phyloP scores from a whole-genome alignment of 2,113 vertebrate genomes.

The Cyprinodon brontotheroides region DNA sequence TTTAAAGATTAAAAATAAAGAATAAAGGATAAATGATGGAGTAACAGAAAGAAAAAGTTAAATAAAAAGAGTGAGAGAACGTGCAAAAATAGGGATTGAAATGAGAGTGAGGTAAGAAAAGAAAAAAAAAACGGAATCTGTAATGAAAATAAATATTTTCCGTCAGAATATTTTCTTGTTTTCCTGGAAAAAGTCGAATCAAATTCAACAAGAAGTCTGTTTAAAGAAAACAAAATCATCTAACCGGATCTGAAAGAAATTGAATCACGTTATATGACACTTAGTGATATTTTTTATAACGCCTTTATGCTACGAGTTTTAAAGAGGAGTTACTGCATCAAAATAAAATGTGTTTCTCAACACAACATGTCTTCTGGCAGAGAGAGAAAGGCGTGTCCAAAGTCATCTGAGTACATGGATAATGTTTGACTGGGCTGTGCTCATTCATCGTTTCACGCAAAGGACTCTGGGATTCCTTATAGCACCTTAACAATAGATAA shows the following conservation, averaged over 20 bases:
- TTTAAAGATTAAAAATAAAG: too few species aligned
- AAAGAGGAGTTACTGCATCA: background rate
- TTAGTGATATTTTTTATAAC: background rate
- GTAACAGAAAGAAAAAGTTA: too few species aligned
- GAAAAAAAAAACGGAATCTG: background rate
- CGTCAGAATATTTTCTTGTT: too few species aligned
- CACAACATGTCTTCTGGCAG: background rate
- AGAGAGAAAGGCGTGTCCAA: background rate
- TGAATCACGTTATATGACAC: background rate
- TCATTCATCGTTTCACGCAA: too few species aligned
- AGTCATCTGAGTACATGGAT: too few species aligned
- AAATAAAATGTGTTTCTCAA: background rate
- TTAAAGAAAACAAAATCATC: background rate
- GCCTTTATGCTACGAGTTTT: background rate
- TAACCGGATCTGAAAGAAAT: conserved; percentile 7
- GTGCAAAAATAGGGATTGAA: too few species aligned
- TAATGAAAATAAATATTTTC: background rate
- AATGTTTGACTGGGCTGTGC: too few species aligned
- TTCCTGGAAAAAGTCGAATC: background rate
- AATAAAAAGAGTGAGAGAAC: too few species aligned
- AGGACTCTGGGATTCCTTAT: too few species aligned
- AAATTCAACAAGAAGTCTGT: background rate
- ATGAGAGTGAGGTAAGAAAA: background rate
- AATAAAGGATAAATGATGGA: too few species aligned
- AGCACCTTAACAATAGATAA: too few species aligned